Evolutionary conservation across 2,888 invertebrate species (phyloP).

Genomic region (Zeuzera pyrina): DNA sequence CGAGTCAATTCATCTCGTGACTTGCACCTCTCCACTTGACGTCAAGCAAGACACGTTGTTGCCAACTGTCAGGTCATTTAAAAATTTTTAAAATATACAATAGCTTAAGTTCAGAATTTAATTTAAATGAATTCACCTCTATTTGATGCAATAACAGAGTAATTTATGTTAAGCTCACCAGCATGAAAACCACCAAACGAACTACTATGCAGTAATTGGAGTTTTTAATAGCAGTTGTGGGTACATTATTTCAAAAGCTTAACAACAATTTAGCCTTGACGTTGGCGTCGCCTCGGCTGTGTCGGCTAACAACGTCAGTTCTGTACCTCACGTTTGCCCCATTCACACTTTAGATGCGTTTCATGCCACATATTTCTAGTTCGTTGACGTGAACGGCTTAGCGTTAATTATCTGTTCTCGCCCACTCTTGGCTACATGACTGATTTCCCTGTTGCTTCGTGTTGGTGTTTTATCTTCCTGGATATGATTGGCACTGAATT

Average conservation of each 20-base stretch:
- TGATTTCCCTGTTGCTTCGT: constrained; percentile 33
- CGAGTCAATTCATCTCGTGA: background rate
- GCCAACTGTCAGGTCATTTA: background rate
- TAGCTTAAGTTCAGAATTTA: too few relatives aligned
- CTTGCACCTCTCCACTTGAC: constrained; percentile 13
- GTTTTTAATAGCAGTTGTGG: too few relatives aligned
- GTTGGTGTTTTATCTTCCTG: constrained; percentile 31
- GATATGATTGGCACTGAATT: constrained; percentile 39
- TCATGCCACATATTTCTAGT: constrained; percentile 36
- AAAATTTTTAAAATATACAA: background rate
- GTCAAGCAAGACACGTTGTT: constrained; percentile 10
- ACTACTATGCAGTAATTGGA: too few relatives aligned
- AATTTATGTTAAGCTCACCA: too few relatives aligned
- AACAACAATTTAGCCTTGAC: constrained; percentile 7
- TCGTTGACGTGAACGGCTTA: constrained; percentile 38
- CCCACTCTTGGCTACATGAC: constrained; percentile 39
- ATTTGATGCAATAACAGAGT: too few relatives aligned
- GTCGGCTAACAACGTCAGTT: constrained; percentile 28
- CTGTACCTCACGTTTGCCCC: constrained; percentile 26
- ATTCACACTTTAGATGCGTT: constrained; percentile 37
- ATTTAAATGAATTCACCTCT: too few relatives aligned
- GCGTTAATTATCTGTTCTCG: constrained; percentile 48
- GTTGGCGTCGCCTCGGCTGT: constrained; percentile 29
- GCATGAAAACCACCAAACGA: too few relatives aligned
- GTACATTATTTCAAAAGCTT: too few relatives aligned